phyloP scores from a whole-genome alignment of 2,888 invertebrate genomes.

The Lasioglossum pauxillum region DNA sequence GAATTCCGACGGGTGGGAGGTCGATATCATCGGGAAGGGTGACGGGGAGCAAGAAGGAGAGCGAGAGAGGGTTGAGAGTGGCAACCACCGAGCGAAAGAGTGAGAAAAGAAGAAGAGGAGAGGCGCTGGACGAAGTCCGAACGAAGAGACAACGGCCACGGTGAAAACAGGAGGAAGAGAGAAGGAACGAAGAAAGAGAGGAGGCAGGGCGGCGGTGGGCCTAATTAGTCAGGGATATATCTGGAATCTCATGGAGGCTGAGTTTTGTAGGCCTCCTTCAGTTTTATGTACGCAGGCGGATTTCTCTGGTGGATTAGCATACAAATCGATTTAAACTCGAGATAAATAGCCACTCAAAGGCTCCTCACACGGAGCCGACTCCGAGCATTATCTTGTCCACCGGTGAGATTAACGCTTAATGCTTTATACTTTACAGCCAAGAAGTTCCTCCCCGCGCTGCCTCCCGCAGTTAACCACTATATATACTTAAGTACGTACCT shows the following conservation, averaged over 20 bases:
- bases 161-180: constrained; percentile 31
- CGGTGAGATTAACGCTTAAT: constrained; percentile 84
- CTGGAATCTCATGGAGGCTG: constrained; percentile 83
- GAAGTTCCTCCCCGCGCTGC: constrained; percentile 57
- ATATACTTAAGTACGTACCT: constrained; percentile 62
- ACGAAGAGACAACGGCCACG: constrained; percentile 37
- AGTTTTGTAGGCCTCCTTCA: constrained; percentile 83
- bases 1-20: constrained; percentile 72
- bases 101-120: no score
- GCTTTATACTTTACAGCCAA: constrained; percentile 82
- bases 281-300: constrained; percentile 83
- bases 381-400: constrained; percentile 84
- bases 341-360: constrained; percentile 84
- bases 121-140: constrained; percentile 12
- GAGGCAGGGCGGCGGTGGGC: constrained; percentile 75
- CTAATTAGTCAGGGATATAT: constrained; percentile 84
- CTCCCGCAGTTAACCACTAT: constrained; percentile 68
- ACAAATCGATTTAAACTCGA: constrained; percentile 85
- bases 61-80: constrained; percentile 46
- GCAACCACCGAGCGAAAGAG: constrained; percentile 21
- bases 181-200: constrained; percentile 30
- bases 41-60: constrained; percentile 35
- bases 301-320: constrained; percentile 84
- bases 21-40: constrained; percentile 66
- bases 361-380: constrained; percentile 83